phyloP scores from a whole-genome alignment of 1,140 invertebrate genomes.

The Vollenhovia emeryi region DNA sequence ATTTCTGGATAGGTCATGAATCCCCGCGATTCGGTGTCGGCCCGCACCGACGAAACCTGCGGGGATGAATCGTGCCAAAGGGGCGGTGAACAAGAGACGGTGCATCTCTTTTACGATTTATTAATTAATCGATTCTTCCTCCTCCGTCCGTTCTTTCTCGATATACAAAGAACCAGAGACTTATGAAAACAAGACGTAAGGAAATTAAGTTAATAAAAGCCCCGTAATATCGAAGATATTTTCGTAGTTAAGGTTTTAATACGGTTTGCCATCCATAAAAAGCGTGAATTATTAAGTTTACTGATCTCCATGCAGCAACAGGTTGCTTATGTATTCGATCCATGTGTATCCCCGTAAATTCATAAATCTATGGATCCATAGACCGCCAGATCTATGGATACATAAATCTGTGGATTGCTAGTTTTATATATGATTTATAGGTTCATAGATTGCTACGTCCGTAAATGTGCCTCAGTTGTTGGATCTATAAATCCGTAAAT shows the following conservation, averaged over 20 bases:
- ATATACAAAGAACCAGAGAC: neutral
- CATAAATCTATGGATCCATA: conserved; percentile 38
- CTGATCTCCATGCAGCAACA: conserved; percentile 29
- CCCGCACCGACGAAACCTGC: conserved; percentile 15
- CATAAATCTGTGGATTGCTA: conserved; percentile 51
- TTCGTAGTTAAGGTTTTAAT: neutral
- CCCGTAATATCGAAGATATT: neutral
- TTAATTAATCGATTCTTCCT: conserved; percentile 15
- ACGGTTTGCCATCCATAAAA: neutral
- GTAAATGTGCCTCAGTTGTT: conserved; percentile 1
- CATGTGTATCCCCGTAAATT: conserved; percentile 11
- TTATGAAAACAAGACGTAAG: neutral
- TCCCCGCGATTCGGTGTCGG: conserved; percentile 32
- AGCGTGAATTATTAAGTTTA: conserved; percentile 11
- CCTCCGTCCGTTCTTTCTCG: neutral
- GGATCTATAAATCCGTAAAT: conserved; percentile 51
- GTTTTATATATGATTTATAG: conserved; percentile 32
- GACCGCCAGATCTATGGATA: conserved; percentile 32
- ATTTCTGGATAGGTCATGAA: conserved; percentile 72
- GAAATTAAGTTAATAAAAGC: conserved; percentile 16
- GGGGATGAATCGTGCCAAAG: conserved; percentile 39
- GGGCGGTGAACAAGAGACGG: neutral
- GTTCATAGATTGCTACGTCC: conserved; percentile 32
- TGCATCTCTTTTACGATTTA: neutral
- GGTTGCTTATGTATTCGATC: neutral